phyloP scores from a whole-genome alignment of 2,888 invertebrate genomes.

The Drosophila neonasuta region DNA sequence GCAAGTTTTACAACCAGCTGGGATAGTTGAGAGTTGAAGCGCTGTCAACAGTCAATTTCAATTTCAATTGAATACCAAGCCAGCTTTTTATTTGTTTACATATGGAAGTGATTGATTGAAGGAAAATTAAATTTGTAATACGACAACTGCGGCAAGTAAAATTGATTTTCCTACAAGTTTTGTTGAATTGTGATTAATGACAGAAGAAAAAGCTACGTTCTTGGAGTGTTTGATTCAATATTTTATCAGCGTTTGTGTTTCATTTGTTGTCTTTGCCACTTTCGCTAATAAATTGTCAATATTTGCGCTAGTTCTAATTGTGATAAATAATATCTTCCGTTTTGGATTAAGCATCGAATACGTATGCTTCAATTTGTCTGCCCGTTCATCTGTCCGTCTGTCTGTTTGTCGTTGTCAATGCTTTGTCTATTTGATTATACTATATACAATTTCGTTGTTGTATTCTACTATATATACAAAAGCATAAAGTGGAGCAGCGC shows the following conservation, averaged over 20 bases:
- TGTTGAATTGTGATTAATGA: not conserved
- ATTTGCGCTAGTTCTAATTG: constrained; percentile 54
- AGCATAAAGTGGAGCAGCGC: constrained; percentile 59
- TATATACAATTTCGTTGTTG: constrained; percentile 18
- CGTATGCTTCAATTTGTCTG: not conserved
- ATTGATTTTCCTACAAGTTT: not conserved
- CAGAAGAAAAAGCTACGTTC: not conserved
- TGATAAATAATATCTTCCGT: constrained; percentile 56
- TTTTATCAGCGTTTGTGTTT: not conserved
- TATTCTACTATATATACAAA: constrained; percentile 19
- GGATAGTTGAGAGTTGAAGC: too few relatives aligned
- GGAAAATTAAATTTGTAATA: not conserved
- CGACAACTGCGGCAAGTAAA: not conserved
- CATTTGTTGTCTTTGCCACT: not conserved
- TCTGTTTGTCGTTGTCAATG: constrained; percentile 4
- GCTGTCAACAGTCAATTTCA: constrained; percentile 3
- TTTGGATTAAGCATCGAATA: constrained; percentile 42
- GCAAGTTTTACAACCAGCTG: too few relatives aligned
- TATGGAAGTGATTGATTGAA: not conserved
- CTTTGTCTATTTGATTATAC: constrained; percentile 34
- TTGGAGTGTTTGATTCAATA: not conserved
- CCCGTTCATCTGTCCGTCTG: not conserved
- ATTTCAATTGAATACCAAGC: constrained; percentile 8
- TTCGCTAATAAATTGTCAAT: constrained; percentile 47
- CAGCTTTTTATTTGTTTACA: constrained; percentile 8